These are phyloP conservation scores for Plebejus melissa DNA, from an alignment of 2,888 invertebrate species.

Conservation along the genomic window DNA sequence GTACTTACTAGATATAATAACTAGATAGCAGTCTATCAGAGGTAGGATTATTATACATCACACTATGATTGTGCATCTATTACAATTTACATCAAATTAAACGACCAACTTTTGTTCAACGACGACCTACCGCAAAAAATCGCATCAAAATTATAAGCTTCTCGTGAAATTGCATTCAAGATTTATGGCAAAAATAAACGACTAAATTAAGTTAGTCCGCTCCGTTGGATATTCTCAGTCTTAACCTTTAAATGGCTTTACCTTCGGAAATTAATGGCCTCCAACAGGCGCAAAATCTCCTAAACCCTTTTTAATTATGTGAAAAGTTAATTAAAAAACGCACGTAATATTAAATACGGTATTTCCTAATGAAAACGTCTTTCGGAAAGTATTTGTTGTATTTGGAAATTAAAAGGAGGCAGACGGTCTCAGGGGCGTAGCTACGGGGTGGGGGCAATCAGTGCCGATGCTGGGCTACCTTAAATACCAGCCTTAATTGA, in stretches of 20 bases:
- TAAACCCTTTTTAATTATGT: conserved; percentile 20
- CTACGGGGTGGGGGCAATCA: conserved; percentile 62
- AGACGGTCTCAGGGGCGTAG: conserved; percentile 55
- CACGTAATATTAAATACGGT: conserved; percentile 34
- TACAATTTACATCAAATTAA: not conserved
- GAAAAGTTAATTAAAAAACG: conserved; percentile 27
- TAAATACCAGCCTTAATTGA: conserved; percentile 79
- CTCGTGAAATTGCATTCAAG: conserved; percentile 8
- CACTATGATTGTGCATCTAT: not conserved
- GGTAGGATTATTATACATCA: not conserved
- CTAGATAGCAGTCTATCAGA: too few relatives aligned
- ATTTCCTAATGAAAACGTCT: conserved; percentile 41
- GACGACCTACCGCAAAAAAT: not conserved
- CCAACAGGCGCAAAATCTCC: conserved; percentile 7
- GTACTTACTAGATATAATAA: too few relatives aligned
- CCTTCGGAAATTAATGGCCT: conserved; percentile 13
- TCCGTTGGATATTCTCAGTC: conserved; percentile 6
- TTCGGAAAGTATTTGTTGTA: conserved; percentile 65
- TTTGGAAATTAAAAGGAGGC: conserved; percentile 73
- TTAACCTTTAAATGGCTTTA: conserved; percentile 9
- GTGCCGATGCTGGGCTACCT: conserved; percentile 68
- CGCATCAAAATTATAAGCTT: conserved; percentile 8
- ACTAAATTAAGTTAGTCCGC: conserved; percentile 27
- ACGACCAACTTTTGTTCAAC: not conserved
- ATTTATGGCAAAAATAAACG: conserved; percentile 17